Evolutionary conservation across 1,140 invertebrate species (phyloP).

Genomic region (Zaprionus inermis): DNA sequence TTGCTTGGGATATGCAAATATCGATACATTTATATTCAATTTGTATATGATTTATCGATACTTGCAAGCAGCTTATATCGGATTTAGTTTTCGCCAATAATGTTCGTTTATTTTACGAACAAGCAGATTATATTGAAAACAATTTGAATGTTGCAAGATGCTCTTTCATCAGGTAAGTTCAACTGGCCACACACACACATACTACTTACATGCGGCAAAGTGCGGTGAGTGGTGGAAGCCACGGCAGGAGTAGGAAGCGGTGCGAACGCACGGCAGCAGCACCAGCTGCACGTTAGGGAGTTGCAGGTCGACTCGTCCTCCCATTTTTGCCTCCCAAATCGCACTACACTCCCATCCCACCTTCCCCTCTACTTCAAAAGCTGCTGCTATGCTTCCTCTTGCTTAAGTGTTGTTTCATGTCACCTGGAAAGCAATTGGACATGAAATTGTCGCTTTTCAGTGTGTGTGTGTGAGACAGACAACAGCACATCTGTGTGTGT

Average conservation of each 20-base stretch:
- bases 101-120: constrained; percentile 33
- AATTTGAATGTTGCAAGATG: constrained; percentile 78
- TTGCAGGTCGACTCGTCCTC: constrained; percentile 47
- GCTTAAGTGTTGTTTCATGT: constrained; percentile 84
- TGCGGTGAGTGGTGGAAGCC: constrained; percentile 14
- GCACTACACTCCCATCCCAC: constrained; percentile 2
- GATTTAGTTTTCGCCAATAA: neutral
- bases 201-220: constrained; percentile 28
- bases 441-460: constrained; percentile 83
- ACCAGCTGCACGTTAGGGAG: constrained; percentile 61
- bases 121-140: constrained; percentile 83
- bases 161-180: constrained; percentile 60
- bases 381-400: constrained; percentile 58
- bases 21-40: constrained; percentile 7
- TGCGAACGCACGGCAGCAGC: constrained; percentile 36
- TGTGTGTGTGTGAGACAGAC: constrained; percentile 37
- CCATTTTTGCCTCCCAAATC: constrained; percentile 2
- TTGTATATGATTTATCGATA: neutral
- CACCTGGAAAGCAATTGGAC: constrained; percentile 84
- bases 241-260: constrained; percentile 14
- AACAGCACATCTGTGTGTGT: constrained; percentile 3
- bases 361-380: neutral
- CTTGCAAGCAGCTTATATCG: neutral
- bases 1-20: neutral
- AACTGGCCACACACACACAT: constrained; percentile 37